A percentile compares a stretch with the other conserved stretches of the same genome.
Evolutionary conservation across 2,888 invertebrate genomes (phyloP).

Genomic region (Agrochola macilenta): DNA sequence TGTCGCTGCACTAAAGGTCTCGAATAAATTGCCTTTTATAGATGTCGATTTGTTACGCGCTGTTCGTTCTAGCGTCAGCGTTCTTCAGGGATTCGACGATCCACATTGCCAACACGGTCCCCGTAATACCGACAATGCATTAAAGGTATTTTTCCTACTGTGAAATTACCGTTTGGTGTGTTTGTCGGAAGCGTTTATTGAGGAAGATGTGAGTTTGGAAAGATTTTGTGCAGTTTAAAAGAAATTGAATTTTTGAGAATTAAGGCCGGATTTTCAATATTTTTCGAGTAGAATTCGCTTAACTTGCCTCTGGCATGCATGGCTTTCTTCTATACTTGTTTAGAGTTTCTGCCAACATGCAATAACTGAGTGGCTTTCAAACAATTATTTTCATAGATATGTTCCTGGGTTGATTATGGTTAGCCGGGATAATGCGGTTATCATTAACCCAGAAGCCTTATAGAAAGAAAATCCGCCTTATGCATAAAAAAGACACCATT

Average conservation of each 20-base stretch:
- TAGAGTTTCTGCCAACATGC: too few species aligned
- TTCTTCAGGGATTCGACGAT: conserved; percentile 42
- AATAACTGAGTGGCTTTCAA: neutral
- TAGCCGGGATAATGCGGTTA: too few species aligned
- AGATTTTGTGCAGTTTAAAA: conserved; percentile 1
- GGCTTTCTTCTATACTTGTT: neutral
- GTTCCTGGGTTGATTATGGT: neutral
- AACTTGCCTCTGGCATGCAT: too few species aligned
- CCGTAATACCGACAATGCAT: conserved; percentile 45
- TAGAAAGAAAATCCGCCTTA: neutral
- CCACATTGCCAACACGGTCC: conserved; percentile 46
- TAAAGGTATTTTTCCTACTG: conserved; percentile 41
- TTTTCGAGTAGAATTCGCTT: neutral
- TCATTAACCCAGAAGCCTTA: too few species aligned
- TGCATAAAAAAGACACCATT: neutral
- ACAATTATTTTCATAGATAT: neutral
- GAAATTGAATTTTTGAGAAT: neutral
- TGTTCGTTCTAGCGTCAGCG: conserved; percentile 49
- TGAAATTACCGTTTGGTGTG: conserved; percentile 28
- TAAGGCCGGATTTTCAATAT: neutral
- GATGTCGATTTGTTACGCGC: conserved; percentile 46
- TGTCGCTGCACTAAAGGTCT: conserved; percentile 13
- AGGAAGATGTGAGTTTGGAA: neutral
- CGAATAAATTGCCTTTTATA: conserved; percentile 52
- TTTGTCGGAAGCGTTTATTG: conserved; percentile 7